Percentiles rank a stretch among this genome's conserved stretches.
phyloP scores from a whole-genome alignment of 2,888 invertebrate species.

The Idaea dimidiata region DNA sequence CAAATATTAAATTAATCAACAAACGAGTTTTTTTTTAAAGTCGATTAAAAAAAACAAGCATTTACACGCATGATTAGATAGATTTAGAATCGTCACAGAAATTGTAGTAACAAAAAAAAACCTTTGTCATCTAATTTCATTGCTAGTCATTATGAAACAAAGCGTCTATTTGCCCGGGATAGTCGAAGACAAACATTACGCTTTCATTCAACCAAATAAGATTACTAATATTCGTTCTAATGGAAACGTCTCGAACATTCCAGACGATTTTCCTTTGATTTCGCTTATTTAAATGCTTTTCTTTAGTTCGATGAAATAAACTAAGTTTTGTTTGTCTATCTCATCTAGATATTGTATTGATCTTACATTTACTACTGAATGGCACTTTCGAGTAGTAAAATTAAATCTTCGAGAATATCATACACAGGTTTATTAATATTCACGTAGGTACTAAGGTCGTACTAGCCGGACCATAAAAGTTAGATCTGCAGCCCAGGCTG shows the following conservation, averaged over 20 bases:
- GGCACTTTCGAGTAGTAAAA: too few species aligned
- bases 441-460: too few species aligned
- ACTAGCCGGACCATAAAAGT: too few species aligned
- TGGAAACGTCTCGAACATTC: neutral
- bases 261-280: neutral
- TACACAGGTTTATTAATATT: too few species aligned
- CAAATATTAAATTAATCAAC: too few species aligned
- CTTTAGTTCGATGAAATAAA: neutral
- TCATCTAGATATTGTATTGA: neutral
- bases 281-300: neutral
- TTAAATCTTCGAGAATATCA: too few species aligned
- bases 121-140: neutral
- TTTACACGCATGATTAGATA: neutral
- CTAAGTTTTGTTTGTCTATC: neutral
- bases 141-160: neutral
- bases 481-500: too few species aligned
- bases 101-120: neutral
- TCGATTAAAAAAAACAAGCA: neutral
- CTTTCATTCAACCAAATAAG: neutral
- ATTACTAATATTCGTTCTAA: neutral
- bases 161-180: neutral
- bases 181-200: conserved; percentile 1
- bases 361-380: too few species aligned
- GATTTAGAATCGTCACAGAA: neutral
- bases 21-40: too few species aligned